Base-by-base conservation (phyloP, 2,888 invertebrate genomes). In the Masnerella sp. region DNA sequence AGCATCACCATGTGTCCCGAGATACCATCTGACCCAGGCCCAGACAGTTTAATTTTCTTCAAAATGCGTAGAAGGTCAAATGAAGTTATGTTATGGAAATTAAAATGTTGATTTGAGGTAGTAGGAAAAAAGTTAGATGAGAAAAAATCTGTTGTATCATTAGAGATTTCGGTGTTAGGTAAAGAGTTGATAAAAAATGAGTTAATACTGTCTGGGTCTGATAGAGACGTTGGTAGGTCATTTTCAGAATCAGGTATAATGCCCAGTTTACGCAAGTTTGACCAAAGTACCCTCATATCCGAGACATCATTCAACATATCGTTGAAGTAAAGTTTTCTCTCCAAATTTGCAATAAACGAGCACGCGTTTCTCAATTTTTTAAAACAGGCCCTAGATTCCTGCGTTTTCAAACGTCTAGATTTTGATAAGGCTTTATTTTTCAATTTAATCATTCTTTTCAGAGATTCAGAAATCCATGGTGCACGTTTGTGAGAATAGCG, bases 261-360 rank as follows among this genome's bases (percentile, higher is more conserved):
- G 1, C 47, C 47, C 2, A 47, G 15, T 30, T 30, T 47, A 15
- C 47, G 30, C 22, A 47, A n/a, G 11, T 47, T 47, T 5, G 28
- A 30, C 47, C 28, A 47, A 15, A 40, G 2, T 15, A n/a, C n/a
- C n/a, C n/a, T 28, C 3, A n/a, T 3, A 3, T 28, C 28, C 7
- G 28, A 9, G 28, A 28, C 28, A 28, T 28, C n/a, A 28, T 2
- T 28, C n/a, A 28, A 28, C 28, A 1, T 28, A 28, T 7, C 7
- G 28, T 28, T n/a, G n/a, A 28, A 28, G n/a, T 28, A 28, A n/a
- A 28, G n/a, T 28, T 3, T 3, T 7, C 28, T 28, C 8, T 28
- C n/a, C 28, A 3, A 28, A n/a, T 9, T 28, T n/a, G 3, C 7
- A 28, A 1, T 28, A n/a, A 28, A n/a, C n/a, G n/a, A n/a, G n/a